phyloP scores from a whole-genome alignment of 1,140 invertebrate species.

The Carcinoscorpius rotundicauda region DNA sequence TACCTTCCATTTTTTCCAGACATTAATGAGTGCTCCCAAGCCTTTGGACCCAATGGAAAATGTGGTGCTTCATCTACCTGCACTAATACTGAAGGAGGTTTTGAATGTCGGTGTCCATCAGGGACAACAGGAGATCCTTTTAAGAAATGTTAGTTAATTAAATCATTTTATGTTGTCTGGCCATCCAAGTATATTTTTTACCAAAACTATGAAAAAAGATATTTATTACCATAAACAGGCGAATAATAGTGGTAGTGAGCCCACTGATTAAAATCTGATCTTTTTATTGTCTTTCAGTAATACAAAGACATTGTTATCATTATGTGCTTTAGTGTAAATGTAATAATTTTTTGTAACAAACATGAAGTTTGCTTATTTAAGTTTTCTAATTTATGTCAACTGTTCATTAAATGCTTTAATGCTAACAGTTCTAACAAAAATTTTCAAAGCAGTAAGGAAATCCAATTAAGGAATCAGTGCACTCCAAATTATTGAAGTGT shows the following conservation, averaged over 20 bases:
- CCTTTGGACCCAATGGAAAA: slow-evolving; percentile 33
- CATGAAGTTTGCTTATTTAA: too few species aligned
- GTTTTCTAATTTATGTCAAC: too few species aligned
- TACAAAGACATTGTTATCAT: background rate
- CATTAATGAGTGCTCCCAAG: slow-evolving; percentile 63
- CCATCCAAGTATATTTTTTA: too few species aligned
- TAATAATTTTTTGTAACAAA: background rate
- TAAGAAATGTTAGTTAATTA: slow-evolving; percentile 41
- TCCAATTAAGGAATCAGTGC: too few species aligned
- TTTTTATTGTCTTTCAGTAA: background rate
- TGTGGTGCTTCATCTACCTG: slow-evolving; percentile 71
- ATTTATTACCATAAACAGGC: background rate
- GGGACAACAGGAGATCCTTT: slow-evolving; percentile 69
- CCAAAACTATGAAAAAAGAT: too few species aligned
- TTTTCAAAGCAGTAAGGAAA: too few species aligned
- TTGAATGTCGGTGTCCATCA: slow-evolving; percentile 63
- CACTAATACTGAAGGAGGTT: slow-evolving; percentile 60
- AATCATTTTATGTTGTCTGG: background rate
- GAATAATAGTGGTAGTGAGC: background rate
- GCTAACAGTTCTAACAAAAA: too few species aligned
- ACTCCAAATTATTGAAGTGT: too few species aligned
- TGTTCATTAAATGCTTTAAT: too few species aligned
- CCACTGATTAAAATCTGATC: background rate
- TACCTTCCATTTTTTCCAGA: slow-evolving; percentile 36
- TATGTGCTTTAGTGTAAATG: background rate